Conservation (phyloP, 2,113 vertebrate species). For the Albula goreensis region DNA sequence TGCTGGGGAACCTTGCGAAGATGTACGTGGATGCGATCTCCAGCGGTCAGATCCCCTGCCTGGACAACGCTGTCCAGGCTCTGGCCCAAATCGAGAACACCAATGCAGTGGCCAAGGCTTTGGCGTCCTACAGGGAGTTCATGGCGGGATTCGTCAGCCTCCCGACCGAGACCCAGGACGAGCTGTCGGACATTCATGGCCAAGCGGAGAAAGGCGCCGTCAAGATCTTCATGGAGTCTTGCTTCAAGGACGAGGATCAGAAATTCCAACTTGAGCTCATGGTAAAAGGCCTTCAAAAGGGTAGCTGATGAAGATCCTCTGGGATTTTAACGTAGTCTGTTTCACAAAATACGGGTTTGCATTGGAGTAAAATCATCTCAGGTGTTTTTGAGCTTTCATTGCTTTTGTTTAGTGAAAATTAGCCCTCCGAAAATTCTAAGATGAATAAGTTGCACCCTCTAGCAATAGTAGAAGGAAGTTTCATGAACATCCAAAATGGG, state of each 20-base stretch:
- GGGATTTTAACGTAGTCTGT: too few relatives aligned
- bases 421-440: too few relatives aligned
- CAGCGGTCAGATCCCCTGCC: slow-evolving; percentile 44
- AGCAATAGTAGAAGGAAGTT: too few relatives aligned
- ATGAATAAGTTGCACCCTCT: too few relatives aligned
- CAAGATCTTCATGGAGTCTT: slow-evolving; percentile 38
- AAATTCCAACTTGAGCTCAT: slow-evolving; percentile 33
- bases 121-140: slow-evolving; percentile 23
- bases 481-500: too few relatives aligned
- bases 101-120: slow-evolving; percentile 20
- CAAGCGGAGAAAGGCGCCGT: slow-evolving; percentile 37
- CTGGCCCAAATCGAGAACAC: slow-evolving; percentile 46
- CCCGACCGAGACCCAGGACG: slow-evolving; percentile 35
- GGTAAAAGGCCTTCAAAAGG: slow-evolving; percentile 14
- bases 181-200: slow-evolving; percentile 34
- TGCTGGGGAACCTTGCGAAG: slow-evolving; percentile 34
- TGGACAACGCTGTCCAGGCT: slow-evolving; percentile 43
- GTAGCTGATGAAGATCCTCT: too few relatives aligned
- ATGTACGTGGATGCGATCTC: slow-evolving; percentile 45
- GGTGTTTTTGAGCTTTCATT: too few relatives aligned
- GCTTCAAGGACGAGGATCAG: slow-evolving; percentile 47
- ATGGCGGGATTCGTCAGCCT: slow-evolving; percentile 36
- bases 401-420: too few relatives aligned
- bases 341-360: too few relatives aligned
- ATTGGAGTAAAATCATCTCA: too few relatives aligned